phyloP scores from a whole-genome alignment of 1,140 invertebrate species.

The Lerema accius region DNA sequence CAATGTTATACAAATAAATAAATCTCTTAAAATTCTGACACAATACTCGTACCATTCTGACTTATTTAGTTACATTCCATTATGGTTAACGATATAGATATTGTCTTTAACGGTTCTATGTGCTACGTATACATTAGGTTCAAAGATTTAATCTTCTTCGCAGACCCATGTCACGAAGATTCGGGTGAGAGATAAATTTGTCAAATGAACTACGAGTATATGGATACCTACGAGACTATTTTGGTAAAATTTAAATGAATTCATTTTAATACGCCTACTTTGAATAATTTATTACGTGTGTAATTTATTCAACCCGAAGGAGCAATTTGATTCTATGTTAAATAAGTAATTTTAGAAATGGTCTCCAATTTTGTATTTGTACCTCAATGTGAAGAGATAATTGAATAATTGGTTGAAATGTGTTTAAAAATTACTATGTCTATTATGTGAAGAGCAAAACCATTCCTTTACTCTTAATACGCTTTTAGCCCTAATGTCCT shows the following conservation, averaged over 20 bases:
- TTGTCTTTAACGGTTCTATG: conserved; percentile 40
- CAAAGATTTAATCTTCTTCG: conserved; percentile 61
- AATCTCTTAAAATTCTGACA: too few species aligned
- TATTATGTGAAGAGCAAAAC: too few species aligned
- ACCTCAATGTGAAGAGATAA: too few species aligned
- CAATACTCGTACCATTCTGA: conserved; percentile 14
- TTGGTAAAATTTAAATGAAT: conserved; percentile 12
- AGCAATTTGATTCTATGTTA: too few species aligned
- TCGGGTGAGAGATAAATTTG: conserved; percentile 59
- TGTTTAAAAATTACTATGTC: too few species aligned
- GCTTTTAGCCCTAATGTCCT: too few species aligned
- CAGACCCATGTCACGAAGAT: conserved; percentile 67
- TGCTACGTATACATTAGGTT: conserved; percentile 49
- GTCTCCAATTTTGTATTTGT: too few species aligned
- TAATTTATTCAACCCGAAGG: too few species aligned
- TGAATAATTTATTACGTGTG: too few species aligned
- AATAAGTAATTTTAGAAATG: neutral
- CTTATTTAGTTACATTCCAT: conserved; percentile 15
- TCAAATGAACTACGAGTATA: conserved; percentile 41
- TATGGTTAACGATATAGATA: conserved; percentile 20
- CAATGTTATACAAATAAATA: too few species aligned
- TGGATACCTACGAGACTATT: conserved; percentile 23
- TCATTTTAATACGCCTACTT: conserved; percentile 10
- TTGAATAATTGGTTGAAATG: too few species aligned
- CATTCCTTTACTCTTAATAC: too few species aligned